Evolutionary conservation across 2,797 vertebrate species (phyloP).

Genomic region (Eupleurogrammus muticus): DNA sequence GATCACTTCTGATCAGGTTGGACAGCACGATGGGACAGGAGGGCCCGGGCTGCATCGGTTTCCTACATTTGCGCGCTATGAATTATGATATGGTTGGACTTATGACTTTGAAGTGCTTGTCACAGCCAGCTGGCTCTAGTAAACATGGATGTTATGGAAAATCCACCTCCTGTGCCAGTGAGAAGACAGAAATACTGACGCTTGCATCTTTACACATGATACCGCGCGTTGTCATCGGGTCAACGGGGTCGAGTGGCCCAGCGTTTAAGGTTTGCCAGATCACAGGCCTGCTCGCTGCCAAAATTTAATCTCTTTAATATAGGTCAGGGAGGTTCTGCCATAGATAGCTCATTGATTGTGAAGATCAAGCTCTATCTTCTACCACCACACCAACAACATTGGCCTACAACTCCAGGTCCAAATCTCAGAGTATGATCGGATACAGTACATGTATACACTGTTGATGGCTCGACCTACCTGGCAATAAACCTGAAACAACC

Average conservation of each 20-base stretch:
- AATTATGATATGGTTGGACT: conserved; percentile 70
- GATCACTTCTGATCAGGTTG: conserved; percentile 20
- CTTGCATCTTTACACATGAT: conserved; percentile 80
- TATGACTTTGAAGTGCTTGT: conserved; percentile 63
- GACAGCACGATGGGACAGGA: conserved; percentile 9
- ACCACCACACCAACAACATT: conserved; percentile 35
- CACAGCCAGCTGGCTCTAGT: conserved; percentile 77
- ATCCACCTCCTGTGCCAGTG: conserved; percentile 77
- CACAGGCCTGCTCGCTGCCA: conserved; percentile 62
- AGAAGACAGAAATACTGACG: conserved; percentile 80
- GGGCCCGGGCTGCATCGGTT: conserved; percentile 42
- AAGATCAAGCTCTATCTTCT: conserved; percentile 42
- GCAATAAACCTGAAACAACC: conserved; percentile 23
- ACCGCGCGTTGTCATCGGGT: conserved; percentile 76
- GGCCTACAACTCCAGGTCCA: conserved; percentile 30
- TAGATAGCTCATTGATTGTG: conserved; percentile 55
- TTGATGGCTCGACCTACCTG: conserved; percentile 5
- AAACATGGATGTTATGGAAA: conserved; percentile 83
- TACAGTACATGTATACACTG: conserved; percentile 18
- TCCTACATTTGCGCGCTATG: conserved; percentile 47
- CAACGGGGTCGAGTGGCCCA: conserved; percentile 77
- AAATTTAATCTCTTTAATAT: conserved; percentile 65
- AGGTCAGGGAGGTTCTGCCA: conserved; percentile 63
- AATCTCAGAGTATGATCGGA: conserved; percentile 33
- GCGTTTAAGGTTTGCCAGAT: conserved; percentile 73